phyloP scores from a whole-genome alignment of 2,113 vertebrate genomes.

The Antechinus stuartii region DNA sequence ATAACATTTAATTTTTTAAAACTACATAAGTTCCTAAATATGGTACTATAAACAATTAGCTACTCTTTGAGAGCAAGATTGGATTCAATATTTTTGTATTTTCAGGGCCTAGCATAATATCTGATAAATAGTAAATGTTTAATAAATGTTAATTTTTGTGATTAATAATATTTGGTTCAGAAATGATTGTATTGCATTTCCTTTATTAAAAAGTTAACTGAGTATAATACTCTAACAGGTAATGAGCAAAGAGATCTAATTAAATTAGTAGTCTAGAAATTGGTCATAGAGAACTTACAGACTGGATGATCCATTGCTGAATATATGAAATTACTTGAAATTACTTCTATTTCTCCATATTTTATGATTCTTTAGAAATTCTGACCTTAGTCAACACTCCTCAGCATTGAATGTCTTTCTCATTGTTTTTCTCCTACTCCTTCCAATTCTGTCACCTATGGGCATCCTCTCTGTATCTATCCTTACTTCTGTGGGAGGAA shows the following conservation, averaged over 20 bases:
- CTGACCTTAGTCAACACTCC: slow-evolving; percentile 32
- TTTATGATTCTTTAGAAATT: not conserved
- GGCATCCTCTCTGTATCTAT: not conserved
- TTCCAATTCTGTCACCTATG: not conserved
- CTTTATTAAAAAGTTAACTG: not conserved
- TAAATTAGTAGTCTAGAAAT: not conserved
- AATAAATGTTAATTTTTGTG: not conserved
- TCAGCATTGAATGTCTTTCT: slow-evolving; percentile 4
- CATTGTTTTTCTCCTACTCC: not conserved
- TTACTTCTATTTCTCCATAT: not conserved
- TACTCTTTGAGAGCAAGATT: not conserved
- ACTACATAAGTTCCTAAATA: not conserved
- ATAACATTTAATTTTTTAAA: not conserved
- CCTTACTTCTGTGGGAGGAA: not conserved
- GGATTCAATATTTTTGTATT: not conserved
- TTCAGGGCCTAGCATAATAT: not conserved
- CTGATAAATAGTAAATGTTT: not conserved
- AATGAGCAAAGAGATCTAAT: not conserved
- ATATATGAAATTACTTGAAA: not conserved
- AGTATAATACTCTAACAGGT: not conserved
- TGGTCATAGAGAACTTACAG: not conserved
- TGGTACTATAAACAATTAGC: not conserved
- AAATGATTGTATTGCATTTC: not conserved
- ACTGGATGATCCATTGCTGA: not conserved
- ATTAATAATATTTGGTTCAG: not conserved